phyloP scores from a whole-genome alignment of 2,113 vertebrate species.

The Heterotis niloticus region DNA sequence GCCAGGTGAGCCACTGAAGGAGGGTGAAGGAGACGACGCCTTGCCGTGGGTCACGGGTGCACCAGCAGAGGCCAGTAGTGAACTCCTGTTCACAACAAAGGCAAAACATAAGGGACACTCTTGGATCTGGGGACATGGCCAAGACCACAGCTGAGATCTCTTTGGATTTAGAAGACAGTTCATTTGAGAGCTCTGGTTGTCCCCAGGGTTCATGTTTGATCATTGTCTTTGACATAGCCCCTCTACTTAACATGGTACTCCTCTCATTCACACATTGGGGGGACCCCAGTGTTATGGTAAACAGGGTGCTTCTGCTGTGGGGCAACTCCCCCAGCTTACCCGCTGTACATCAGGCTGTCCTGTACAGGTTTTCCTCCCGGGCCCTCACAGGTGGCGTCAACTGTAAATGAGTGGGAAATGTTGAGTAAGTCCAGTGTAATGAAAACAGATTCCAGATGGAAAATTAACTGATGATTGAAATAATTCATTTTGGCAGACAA shows the following conservation, averaged over 20 bases:
- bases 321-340: constrained; percentile 65
- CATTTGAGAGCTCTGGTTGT: not conserved
- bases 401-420: constrained; percentile 50
- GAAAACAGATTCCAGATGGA: too few relatives aligned
- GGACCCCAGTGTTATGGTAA: too few relatives aligned
- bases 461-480: too few relatives aligned
- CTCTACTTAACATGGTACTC: too few relatives aligned
- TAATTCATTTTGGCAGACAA: not conserved
- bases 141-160: not conserved
- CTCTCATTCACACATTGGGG: too few relatives aligned
- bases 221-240: too few relatives aligned
- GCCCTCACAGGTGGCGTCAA: constrained; percentile 72
- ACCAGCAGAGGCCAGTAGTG: constrained; percentile 65
- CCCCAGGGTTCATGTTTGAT: too few relatives aligned
- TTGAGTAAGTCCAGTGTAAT: too few relatives aligned
- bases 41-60: constrained; percentile 65
- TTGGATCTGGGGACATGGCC: too few relatives aligned
- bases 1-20: constrained; percentile 66
- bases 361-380: constrained; percentile 67
- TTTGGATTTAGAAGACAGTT: not conserved
- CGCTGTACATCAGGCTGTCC: constrained; percentile 79
- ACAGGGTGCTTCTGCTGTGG: too few relatives aligned
- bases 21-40: constrained; percentile 70
- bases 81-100: constrained; percentile 56
- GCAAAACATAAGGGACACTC: constrained; percentile 10